phyloP scores from a whole-genome alignment of 64 coral and sea anemone genomes.

The Pocillopora damicornis region DNA sequence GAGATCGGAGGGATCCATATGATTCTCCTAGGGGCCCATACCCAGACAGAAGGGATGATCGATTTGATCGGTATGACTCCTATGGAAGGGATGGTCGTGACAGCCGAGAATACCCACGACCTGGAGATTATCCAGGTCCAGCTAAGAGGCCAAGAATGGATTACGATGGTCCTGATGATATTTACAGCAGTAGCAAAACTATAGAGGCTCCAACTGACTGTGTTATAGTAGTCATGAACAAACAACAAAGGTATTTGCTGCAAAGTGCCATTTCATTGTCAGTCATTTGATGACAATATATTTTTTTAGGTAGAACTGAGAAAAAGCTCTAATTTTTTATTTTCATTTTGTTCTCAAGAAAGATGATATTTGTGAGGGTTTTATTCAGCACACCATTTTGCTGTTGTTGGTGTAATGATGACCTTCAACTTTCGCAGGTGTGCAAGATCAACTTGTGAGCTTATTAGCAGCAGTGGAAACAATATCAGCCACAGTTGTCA shows the following conservation, averaged over 20 bases:
- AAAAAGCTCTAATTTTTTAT: background rate
- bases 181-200: conserved; percentile 61
- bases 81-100: conserved; percentile 45
- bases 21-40: conserved; percentile 49
- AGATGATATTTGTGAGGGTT: background rate
- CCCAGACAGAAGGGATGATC: conserved; percentile 44
- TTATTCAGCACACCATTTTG: conserved; percentile 14
- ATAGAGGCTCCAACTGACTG: conserved; percentile 95
- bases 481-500: conserved; percentile 16
- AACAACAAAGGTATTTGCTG: conserved; percentile 68
- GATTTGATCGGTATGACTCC: conserved; percentile 38
- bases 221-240: conserved; percentile 91
- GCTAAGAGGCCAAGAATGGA: conserved; percentile 86
- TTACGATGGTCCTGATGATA: conserved; percentile 58
- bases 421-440: conserved; percentile 35
- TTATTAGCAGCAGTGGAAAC: conserved; percentile 26
- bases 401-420: conserved; percentile 18
- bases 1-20: conserved; percentile 72
- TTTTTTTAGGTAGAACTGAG: too few species aligned
- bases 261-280: background rate
- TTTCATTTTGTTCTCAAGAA: background rate
- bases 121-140: conserved; percentile 80
- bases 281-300: background rate
- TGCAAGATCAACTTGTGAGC: conserved; percentile 28
- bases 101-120: conserved; percentile 40